Evolutionary conservation across 23 tunicate species (phyloP), one percentile per base, ranked within the genome.

Genomic region (Diplosoma virens): DNA sequence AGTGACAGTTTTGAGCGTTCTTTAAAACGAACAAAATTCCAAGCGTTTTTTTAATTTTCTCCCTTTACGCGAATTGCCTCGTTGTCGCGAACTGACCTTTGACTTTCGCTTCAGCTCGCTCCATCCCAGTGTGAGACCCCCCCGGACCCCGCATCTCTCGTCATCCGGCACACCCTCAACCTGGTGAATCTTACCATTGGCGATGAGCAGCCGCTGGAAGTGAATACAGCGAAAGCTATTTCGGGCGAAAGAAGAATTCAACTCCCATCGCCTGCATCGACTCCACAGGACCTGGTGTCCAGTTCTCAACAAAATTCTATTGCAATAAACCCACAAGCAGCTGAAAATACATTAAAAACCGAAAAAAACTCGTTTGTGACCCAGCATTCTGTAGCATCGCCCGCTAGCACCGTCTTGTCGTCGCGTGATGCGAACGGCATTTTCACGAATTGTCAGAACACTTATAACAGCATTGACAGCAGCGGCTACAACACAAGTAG

Each of bases 401-500:
- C 96, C 32, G 55, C 73, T 16, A 72, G 88, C 84, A 86, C 87
- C 0, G 87, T 75, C 29, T 82, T 81, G 54, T 79, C 84, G 20
- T 25, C 59, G 23, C 14, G 55, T 2, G 63, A 33, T 16, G 16
- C 25, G 23, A 82, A 65, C 37, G 83, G 65, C 1, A 81, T 47
- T 0, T 88, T 89, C 32, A 77, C 85, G 71, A 83, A 79, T 14
- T 73, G 79, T 1, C 89, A 84, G 67, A 90, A 84, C 74, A 84
- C 97, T 25, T 90, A 90, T 73, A 90, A 90, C 79, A 90, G 97
- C 55, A 82, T 82, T 36, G 97, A 90, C 73, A 90, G 97, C 41
- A 90, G 97, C 72, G 97, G 97, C 26, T 90, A 90, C 78, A 90
- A 90, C 79, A 90, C 90, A 59, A 84, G 97, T 37, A 84, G 89